Evolutionary conservation across 2,888 invertebrate genomes (phyloP), one percentile per base, ranked within the genome.

Genomic region (Pecten maximus): DNA sequence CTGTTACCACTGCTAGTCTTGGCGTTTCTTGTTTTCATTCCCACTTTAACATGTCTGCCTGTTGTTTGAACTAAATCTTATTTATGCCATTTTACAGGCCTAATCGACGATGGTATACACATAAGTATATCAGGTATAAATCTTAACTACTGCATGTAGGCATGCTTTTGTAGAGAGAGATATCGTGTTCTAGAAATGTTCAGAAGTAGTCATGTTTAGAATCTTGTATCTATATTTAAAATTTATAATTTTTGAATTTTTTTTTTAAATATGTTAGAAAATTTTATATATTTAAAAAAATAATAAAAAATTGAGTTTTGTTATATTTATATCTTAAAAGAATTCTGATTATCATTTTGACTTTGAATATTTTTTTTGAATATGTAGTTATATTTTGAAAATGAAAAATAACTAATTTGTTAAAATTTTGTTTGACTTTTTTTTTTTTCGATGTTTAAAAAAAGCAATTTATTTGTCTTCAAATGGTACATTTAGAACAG

Each of bases 41-140:
- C 74, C 74, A 74, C 74, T 28, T 19, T 74, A 74, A 74, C 74
- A 74, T 74, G 74, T 74, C 74, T 74, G 74, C 74, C 74, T 74
- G 74, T 35, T 74, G 74, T 74, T 44, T 74, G 28, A 74, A 74
- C 74, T 74, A 74, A 74, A 74, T 74, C 74, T 74, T 28, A 74
- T 74, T 74, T 74, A 35, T 74, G 15, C 74, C 35, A 10, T 74
- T 74, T 74, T 74, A 74, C 74, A 74, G 74, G 74, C 28, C 74
- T 74, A 35, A 74, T 74, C 74, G 35, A 35, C 19, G 74, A 74
- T 28, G 74, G 74, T 74, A 74, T 74, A 74, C 74, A 74, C 28
- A 74, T 74, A 35, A 74, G 74, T 74, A 74, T 28, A 74, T 74
- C 74, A 74, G 74, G 74, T 74, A 74, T 35, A 74, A 8, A 35